Conservation (phyloP, 2,888 invertebrate species). For the Poecilus cupreus region DNA sequence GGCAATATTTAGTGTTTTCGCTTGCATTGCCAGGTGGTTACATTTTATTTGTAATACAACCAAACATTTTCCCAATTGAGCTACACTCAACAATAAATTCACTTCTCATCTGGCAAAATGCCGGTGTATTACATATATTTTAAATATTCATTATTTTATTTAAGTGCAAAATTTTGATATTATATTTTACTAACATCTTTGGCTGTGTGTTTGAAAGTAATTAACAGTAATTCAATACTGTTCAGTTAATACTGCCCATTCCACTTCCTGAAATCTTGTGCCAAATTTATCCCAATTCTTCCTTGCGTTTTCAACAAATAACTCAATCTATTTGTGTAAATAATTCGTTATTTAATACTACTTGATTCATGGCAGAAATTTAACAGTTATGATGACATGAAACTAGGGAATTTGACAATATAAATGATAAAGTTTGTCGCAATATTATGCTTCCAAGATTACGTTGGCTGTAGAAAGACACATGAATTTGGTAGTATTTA, state of each 20-base stretch:
- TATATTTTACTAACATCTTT: conserved; percentile 56
- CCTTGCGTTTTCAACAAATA: conserved; percentile 10
- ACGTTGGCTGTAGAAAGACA: neutral
- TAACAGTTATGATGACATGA: too few species aligned
- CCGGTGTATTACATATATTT: neutral
- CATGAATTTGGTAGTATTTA: conserved; percentile 12
- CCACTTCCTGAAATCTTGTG: conserved; percentile 49
- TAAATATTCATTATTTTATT: conserved; percentile 30
- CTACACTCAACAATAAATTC: neutral
- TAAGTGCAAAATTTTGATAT: conserved; percentile 50
- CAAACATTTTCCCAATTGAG: neutral
- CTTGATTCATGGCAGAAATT: conserved; percentile 7
- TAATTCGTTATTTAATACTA: neutral
- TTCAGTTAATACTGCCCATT: conserved; percentile 56
- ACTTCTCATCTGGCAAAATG: neutral
- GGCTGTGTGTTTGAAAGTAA: conserved; percentile 59
- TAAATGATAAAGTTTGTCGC: neutral
- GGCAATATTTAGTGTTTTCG: conserved; percentile 51
- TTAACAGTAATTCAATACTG: conserved; percentile 57
- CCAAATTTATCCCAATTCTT: conserved; percentile 53
- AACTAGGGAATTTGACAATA: conserved; percentile 33
- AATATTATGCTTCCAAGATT: conserved; percentile 24
- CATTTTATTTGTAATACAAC: conserved; percentile 13
- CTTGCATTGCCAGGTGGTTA: conserved; percentile 26
- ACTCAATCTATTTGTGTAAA: conserved; percentile 30